A percentile compares a stretch with the other conserved stretches of the same genome.
Evolutionary conservation across 2,113 vertebrate genomes (phyloP).

Genomic region (Gadus macrocephalus): DNA sequence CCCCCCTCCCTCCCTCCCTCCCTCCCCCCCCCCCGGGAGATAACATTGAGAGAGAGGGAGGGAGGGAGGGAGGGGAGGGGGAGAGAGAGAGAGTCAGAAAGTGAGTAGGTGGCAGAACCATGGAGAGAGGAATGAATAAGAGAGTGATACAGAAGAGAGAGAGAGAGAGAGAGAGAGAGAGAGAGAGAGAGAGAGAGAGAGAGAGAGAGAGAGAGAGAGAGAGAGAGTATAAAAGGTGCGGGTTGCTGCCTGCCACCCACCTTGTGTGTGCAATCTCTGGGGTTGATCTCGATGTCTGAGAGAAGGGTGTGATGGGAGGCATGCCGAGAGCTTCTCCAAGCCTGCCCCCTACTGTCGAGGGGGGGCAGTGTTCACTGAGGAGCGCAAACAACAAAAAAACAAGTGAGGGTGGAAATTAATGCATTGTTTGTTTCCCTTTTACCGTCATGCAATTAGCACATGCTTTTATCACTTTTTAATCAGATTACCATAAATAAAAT

Average conservation of each 20-base stretch:
- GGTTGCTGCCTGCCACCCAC: slow-evolving; percentile 59
- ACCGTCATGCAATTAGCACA: no score
- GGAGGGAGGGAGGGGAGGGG: slow-evolving; percentile 10
- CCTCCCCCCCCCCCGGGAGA: slow-evolving; percentile 21
- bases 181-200: background rate
- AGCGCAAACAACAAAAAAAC: slow-evolving; percentile 16
- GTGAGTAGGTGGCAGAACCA: background rate
- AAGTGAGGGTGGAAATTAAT: background rate
- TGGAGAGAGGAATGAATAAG: background rate
- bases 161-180: background rate
- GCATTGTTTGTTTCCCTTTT: no score
- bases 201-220: background rate
- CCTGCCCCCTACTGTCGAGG: slow-evolving; percentile 69
- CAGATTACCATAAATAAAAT: no score
- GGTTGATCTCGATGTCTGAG: slow-evolving; percentile 42
- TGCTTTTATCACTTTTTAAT: no score
- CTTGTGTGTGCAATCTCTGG: slow-evolving; percentile 50
- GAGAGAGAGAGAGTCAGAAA: background rate
- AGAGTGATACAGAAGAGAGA: background rate
- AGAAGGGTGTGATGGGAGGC: slow-evolving; percentile 43
- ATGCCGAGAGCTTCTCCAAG: slow-evolving; percentile 57
- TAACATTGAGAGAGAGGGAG: slow-evolving; percentile 14
- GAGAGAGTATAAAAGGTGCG: slow-evolving; percentile 12
- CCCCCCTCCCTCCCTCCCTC: slow-evolving; percentile 10
- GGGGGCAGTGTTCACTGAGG: slow-evolving; percentile 37